Conservation (phyloP, 2,113 vertebrate genomes). For the Triplophysa tibetana region DNA sequence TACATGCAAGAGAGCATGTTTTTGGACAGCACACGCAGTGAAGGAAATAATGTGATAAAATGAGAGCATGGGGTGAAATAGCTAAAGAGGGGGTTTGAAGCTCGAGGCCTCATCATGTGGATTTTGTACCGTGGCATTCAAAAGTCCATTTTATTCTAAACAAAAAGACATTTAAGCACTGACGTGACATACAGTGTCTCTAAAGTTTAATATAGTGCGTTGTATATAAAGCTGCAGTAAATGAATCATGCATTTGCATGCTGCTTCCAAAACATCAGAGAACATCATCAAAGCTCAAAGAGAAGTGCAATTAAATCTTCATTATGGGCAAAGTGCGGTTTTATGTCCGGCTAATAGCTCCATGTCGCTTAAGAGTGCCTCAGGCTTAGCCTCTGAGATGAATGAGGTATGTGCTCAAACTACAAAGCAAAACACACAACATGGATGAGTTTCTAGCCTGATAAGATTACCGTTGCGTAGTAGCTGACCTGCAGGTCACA, state of each 20-base stretch:
- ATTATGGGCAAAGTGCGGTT: constrained; percentile 6
- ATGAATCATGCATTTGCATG: constrained; percentile 12
- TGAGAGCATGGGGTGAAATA: constrained; percentile 19
- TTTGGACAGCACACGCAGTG: constrained; percentile 56
- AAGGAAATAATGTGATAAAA: constrained; percentile 24
- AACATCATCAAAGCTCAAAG: constrained; percentile 23
- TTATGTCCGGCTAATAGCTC: constrained; percentile 24
- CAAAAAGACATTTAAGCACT: not conserved
- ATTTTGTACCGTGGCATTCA: not conserved
- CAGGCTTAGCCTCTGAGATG: constrained; percentile 21
- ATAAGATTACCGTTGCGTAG: constrained; percentile 34
- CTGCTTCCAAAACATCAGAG: not conserved
- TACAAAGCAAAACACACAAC: constrained; percentile 14
- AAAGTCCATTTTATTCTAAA: not conserved
- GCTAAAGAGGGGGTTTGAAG: not conserved
- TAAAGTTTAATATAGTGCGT: not conserved
- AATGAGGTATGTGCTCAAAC: constrained; percentile 38
- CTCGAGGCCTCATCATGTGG: not conserved
- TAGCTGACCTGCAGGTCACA: constrained; percentile 39
- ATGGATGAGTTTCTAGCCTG: constrained; percentile 31
- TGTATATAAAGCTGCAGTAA: constrained; percentile 6
- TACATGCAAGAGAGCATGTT: constrained; percentile 58
- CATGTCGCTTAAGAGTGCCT: not conserved
- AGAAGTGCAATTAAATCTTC: constrained; percentile 30
- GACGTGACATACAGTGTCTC: not conserved